A percentile compares a stretch with the other conserved stretches of the same genome.
Conservation (phyloP, 2,113 vertebrate species). For the Setophaga kirtlandii region DNA sequence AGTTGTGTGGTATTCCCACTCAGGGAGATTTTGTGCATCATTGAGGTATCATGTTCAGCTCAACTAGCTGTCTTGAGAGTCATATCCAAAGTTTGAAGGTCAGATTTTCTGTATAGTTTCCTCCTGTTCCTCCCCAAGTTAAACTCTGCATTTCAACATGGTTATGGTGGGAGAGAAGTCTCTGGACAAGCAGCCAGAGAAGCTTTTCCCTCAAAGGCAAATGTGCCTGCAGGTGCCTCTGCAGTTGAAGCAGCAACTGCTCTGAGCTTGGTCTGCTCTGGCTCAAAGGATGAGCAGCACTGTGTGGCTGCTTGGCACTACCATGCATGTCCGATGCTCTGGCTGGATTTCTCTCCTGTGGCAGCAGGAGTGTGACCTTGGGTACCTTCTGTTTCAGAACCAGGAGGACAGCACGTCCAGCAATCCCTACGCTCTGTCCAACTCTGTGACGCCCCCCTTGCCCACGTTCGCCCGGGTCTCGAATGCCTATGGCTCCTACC, state of each 20-base stretch:
- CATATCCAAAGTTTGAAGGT: not conserved
- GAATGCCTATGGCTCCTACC: conserved; percentile 96
- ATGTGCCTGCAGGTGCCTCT: not conserved
- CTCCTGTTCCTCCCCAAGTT: not conserved
- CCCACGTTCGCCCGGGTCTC: conserved; percentile 91
- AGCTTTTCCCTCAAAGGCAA: not conserved
- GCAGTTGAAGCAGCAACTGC: not conserved
- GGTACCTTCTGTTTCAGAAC: conserved; percentile 74
- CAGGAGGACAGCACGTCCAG: conserved; percentile 88
- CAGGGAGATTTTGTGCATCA: not conserved
- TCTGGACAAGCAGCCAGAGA: not conserved
- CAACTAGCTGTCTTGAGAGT: not conserved
- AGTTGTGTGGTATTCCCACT: not conserved
- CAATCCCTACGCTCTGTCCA: conserved; percentile 86
- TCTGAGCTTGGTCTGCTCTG: not conserved
- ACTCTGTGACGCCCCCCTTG: conserved; percentile 86
- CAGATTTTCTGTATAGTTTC: not conserved
- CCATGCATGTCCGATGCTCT: accelerated
- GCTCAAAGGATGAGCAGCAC: not conserved
- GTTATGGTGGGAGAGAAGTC: not conserved
- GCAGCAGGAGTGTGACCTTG: not conserved
- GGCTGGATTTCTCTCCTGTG: not conserved
- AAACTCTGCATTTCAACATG: not conserved
- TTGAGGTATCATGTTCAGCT: not conserved
- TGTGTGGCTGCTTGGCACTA: not conserved